Base-by-base conservation (phyloP, 2,888 invertebrate genomes). In the Asteroscopus sphinx region DNA sequence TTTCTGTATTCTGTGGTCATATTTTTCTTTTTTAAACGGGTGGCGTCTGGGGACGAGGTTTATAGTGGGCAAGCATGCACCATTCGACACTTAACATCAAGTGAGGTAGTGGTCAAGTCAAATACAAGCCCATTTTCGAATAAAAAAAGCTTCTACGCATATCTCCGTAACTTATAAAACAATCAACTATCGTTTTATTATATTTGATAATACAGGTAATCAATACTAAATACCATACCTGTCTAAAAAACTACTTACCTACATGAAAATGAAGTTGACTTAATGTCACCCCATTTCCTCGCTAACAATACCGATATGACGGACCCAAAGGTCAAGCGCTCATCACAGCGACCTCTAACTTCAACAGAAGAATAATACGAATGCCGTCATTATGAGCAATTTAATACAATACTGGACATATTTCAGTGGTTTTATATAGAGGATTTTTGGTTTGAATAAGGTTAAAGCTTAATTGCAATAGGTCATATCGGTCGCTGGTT, bases 341-440 rank as follows among this genome's bases (percentile, higher is more conserved):
- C 15, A 39, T 60, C 26, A 46, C 0, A 13, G 6, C 11, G 61
- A 64, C 64, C 64, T 64, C 61, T 60, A 67, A 26, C 26, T 36
- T 21, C n/a, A 11, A 17, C 21, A 30, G 25, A 60, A 60, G 32
- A 53, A 60, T 64, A 52, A 60, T 28, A 53, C n/a, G 26, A 42
- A 33, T 46, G 1, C 28, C 2, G 47, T 36, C 44, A 48, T 60
- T 53, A 17, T 7, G 7, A 32, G 28, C 16, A 45, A 45, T 30
- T 53, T 53, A 1, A 39, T 42, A n/a, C 30, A 42, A 17, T 47
- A 28, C 17, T 47, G 28, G 37, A 47, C 9, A 28, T 9, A 28
- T 47, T 37, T 47, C 28, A 47, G 37, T 47, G 37, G 47, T 26
- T 28, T 37, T 36, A 36, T 8, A 28, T 2, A 11, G 1, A 28